phyloP scores from a whole-genome alignment of 2,113 vertebrate species.

The Rattus rattus region DNA sequence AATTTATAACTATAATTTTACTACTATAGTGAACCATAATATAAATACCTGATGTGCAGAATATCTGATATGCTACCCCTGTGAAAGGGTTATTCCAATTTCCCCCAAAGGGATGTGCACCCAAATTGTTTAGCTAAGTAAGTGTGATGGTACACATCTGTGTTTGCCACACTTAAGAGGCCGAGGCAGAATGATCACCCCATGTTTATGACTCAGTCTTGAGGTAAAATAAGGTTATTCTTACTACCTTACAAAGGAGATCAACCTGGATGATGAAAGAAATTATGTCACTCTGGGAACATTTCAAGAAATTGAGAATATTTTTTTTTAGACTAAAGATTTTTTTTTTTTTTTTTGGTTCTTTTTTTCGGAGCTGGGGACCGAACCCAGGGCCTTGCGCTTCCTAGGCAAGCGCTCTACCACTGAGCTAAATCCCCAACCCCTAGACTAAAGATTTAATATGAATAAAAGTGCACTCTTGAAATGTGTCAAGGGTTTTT shows the following conservation, averaged over 20 bases:
- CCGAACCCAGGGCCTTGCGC: too few species aligned
- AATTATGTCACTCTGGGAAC: slow-evolving; percentile 7
- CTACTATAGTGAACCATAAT: background rate
- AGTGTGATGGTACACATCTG: background rate
- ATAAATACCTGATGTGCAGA: background rate
- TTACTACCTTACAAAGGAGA: background rate
- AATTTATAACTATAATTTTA: background rate
- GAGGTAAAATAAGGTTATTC: background rate
- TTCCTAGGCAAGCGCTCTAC: too few species aligned
- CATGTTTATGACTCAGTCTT: background rate
- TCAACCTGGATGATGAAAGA: background rate
- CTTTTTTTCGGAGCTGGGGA: too few species aligned
- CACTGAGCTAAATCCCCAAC: too few species aligned
- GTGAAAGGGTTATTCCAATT: background rate
- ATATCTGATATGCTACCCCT: background rate
- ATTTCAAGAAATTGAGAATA: background rate
- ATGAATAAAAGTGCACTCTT: slow-evolving; percentile 38
- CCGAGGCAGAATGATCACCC: background rate
- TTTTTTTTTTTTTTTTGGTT: too few species aligned
- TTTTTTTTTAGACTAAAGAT: slow-evolving; percentile 48
- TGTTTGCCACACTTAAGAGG: background rate
- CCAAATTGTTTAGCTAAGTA: background rate
- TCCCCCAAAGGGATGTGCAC: background rate
- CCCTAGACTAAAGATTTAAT: slow-evolving; percentile 34
- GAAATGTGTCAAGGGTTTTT: slow-evolving; percentile 37